Evolutionary conservation across 2,113 vertebrate species (phyloP).

Genomic region (Diphyllodes magnificus): DNA sequence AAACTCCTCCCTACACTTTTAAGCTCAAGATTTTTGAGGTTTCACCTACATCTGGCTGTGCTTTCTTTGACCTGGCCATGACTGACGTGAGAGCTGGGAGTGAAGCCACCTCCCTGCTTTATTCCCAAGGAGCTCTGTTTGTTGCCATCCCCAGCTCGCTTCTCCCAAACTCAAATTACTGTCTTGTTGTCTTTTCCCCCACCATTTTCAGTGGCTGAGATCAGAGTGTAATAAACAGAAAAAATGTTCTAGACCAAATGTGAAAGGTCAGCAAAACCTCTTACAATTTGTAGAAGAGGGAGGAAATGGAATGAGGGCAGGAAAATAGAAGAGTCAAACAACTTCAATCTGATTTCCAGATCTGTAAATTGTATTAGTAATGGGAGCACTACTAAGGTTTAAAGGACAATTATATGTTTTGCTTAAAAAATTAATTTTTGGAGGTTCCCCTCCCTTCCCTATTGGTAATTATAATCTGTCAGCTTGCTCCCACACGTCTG

Average conservation of each 20-base stretch:
- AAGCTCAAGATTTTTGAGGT: background rate
- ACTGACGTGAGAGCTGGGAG: background rate
- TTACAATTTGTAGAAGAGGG: background rate
- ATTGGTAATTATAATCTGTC: slow-evolving; percentile 64
- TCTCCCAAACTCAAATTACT: background rate
- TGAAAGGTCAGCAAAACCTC: background rate
- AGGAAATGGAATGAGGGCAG: background rate
- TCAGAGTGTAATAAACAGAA: background rate
- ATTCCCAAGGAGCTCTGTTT: background rate
- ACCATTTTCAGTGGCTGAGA: background rate
- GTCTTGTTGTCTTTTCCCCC: background rate
- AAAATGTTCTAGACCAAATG: background rate
- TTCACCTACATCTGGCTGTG: background rate
- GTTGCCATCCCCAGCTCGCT: background rate
- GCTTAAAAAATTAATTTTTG: slow-evolving; percentile 56
- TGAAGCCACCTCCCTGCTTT: background rate
- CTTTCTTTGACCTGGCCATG: background rate
- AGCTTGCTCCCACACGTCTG: slow-evolving; percentile 11
- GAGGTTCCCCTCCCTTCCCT: background rate
- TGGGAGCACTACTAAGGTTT: slow-evolving; percentile 34
- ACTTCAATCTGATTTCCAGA: background rate
- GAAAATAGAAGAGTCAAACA: background rate
- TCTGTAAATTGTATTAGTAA: slow-evolving; percentile 41
- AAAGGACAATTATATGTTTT: slow-evolving; percentile 69
- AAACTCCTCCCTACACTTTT: background rate